A percentile compares a stretch with the other conserved stretches of the same genome.
These are phyloP conservation scores for Otus sunia DNA, from an alignment of 2,113 vertebrate genomes.

Conservation along the genomic window DNA sequence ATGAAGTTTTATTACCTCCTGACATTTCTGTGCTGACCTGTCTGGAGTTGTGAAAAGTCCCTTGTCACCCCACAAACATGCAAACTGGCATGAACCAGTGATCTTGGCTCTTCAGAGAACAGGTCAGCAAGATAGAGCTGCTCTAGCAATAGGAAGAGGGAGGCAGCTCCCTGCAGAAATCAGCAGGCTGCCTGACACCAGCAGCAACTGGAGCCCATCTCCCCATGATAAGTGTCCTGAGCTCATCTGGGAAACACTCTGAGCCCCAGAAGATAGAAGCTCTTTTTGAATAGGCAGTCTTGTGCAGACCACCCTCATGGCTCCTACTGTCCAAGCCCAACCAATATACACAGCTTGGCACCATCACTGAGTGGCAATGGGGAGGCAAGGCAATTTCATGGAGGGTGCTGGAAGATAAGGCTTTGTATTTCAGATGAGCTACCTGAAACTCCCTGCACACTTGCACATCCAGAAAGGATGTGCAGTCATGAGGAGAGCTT, in stretches of 20 bases:
- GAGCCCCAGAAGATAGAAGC: not conserved
- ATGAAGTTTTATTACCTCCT: not conserved
- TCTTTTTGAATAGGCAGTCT: not conserved
- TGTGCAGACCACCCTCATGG: not conserved
- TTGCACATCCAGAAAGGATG: not conserved
- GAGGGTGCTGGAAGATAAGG: not conserved
- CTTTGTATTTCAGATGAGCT: not conserved
- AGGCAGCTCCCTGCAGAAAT: not conserved
- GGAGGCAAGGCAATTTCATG: not conserved
- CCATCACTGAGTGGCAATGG: not conserved
- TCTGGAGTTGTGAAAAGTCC: not conserved
- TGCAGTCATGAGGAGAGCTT: not conserved
- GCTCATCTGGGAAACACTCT: not conserved
- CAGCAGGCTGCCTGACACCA: not conserved
- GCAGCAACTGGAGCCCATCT: accelerated
- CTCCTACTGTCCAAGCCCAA: not conserved
- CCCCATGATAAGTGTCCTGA: not conserved
- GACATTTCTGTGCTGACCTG: not conserved
- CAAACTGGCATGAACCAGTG: not conserved
- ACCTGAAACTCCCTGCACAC: accelerated
- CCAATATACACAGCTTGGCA: not conserved
- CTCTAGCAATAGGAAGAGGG: not conserved
- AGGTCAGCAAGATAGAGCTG: not conserved
- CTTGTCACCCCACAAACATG: not conserved
- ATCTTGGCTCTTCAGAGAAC: not conserved